Evolutionary conservation across 1,140 invertebrate species (phyloP), one percentile per base, ranked within the genome.

Genomic region (Plodia interpunctella): DNA sequence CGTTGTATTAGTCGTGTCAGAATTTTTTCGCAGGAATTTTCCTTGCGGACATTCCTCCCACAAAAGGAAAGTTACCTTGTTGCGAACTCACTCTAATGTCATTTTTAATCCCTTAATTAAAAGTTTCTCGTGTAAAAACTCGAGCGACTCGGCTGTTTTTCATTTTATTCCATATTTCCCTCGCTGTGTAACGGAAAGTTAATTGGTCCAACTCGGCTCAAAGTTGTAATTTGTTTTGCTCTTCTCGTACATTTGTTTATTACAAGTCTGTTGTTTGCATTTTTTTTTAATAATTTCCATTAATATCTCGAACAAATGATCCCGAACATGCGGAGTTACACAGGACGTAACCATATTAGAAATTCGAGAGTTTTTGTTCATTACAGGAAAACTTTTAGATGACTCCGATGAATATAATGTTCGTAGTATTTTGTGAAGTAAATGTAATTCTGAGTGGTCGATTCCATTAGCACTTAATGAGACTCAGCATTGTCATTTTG

Each of bases 91-190:
- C 68, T 86, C 72, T 85, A 87, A 87, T 89, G 86, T 85, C 86
- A 87, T 85, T 84, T 89, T 87, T 89, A 86, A 87, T 87, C 79
- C 83, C 82, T 86, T 89, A 87, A 87, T 89, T 89, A 89, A 89
- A 89, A 87, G 81, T 89, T 89, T 62, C 51, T 72, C 60, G 70
- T 71, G 74, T 72, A 86, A 78, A 86, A 85, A 76, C 67, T 76
- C 74, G 62, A 66, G 69, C 71, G 67, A 76, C 74, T 72, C 71
- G 75, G 78, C 75, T 80, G 76, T 86, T 86, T 84, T 86, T 79
- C 80, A 80, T 88, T 86, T 89, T 86, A 86, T 87, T 88, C 74
- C 78, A 87, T 87, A 87, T 87, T 87, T 83, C 69, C 78, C 75
- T 70, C 63, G 74, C 66, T 68, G 65, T 78, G 81, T 88, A 87